Conservation (phyloP, 1,140 invertebrate genomes). For the Pseudoatta argentina region DNA sequence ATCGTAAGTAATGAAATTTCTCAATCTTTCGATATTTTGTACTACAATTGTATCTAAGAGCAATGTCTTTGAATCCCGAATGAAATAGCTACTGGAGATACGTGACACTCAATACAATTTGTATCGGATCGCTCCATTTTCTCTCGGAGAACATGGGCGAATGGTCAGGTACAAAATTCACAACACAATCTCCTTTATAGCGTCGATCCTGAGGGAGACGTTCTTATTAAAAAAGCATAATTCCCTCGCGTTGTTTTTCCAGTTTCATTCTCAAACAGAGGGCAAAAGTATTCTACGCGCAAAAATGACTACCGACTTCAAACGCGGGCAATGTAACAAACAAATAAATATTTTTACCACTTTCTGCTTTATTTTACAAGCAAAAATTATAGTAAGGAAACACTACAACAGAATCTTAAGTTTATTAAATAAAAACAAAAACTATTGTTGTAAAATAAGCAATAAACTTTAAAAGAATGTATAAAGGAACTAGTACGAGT, state of each 20-base stretch:
- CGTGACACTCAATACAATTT: slow-evolving; percentile 72
- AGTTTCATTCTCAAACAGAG: slow-evolving; percentile 32
- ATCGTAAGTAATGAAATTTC: slow-evolving; percentile 29
- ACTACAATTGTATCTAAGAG: slow-evolving; percentile 39
- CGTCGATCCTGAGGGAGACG: slow-evolving; percentile 58
- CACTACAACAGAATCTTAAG: neutral
- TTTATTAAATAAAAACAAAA: neutral
- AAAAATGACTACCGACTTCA: neutral
- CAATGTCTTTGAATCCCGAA: slow-evolving; percentile 71
- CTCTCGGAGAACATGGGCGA: slow-evolving; percentile 38
- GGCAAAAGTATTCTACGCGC: neutral
- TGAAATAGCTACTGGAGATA: slow-evolving; percentile 64
- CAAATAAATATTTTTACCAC: slow-evolving; percentile 9
- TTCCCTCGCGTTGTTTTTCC: slow-evolving; percentile 66
- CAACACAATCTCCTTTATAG: slow-evolving; percentile 66
- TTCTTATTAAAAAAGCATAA: slow-evolving; percentile 73
- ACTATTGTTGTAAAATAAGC: neutral
- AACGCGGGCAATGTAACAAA: neutral
- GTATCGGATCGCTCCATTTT: slow-evolving; percentile 71
- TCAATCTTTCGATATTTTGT: neutral
- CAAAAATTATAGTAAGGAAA: neutral
- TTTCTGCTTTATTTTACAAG: neutral
- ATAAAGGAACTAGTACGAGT: too few species aligned
- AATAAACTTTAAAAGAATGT: neutral
- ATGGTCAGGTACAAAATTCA: slow-evolving; percentile 64